Conservation (phyloP, 2,797 vertebrate species). For the Onychomys leucogaster region DNA sequence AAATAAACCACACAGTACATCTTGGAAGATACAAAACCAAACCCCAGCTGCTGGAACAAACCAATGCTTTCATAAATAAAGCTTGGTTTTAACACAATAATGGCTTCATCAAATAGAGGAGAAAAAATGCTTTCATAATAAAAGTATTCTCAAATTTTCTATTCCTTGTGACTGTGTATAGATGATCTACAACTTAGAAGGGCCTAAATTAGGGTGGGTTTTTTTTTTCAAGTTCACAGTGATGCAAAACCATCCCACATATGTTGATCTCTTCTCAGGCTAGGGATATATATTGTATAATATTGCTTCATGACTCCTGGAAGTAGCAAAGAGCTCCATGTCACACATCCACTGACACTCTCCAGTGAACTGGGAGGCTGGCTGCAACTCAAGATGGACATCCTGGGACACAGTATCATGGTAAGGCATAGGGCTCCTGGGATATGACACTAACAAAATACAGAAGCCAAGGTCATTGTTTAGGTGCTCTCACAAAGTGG, state of each 20-base stretch:
- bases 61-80: neutral
- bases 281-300: neutral
- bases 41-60: neutral
- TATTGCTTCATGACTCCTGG: neutral
- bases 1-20: constrained; percentile 28
- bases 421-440: neutral
- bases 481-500: constrained; percentile 31
- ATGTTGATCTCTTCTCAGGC: neutral
- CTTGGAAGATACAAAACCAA: neutral
- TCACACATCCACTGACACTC: neutral
- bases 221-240: neutral
- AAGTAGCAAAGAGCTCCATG: neutral
- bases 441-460: neutral
- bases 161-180: neutral
- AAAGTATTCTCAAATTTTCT: neutral
- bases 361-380: neutral
- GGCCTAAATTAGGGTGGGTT: neutral
- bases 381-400: neutral
- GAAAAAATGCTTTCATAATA: neutral
- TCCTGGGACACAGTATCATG: neutral
- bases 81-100: neutral
- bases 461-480: neutral
- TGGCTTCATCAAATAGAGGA: neutral
- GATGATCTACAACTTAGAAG: neutral
- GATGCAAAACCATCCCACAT: neutral